These are phyloP conservation scores for Variabilichromis moorii DNA, from an alignment of 2,113 vertebrate species.

Conservation along the genomic window DNA sequence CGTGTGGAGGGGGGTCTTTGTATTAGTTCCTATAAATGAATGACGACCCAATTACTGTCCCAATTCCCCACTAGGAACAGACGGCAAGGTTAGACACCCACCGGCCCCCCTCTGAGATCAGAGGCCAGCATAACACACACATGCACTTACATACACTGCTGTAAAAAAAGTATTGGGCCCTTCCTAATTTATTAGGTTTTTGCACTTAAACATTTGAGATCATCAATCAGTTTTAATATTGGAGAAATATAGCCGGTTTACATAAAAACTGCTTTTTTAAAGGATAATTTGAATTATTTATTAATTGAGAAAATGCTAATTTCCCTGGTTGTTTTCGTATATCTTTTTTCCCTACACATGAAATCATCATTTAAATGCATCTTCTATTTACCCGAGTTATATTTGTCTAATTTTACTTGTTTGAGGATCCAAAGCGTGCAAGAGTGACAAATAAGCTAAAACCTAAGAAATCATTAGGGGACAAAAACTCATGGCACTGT, in stretches of 20 bases:
- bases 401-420: neutral
- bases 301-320: neutral
- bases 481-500: neutral
- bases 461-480: neutral
- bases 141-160: neutral
- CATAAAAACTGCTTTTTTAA: neutral
- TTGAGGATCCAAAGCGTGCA: neutral
- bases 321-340: neutral
- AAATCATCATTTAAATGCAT: neutral
- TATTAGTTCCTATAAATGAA: conserved; percentile 62
- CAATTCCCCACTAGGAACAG: conserved; percentile 49
- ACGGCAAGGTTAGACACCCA: conserved; percentile 40
- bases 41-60: conserved; percentile 66
- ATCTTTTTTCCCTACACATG: neutral
- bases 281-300: neutral
- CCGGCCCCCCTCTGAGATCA: neutral
- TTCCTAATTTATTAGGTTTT: neutral
- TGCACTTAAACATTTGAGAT: neutral
- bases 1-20: conserved; percentile 13
- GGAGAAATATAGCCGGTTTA: neutral
- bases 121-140: neutral
- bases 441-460: neutral
- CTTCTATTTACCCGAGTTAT: neutral
- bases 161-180: neutral
- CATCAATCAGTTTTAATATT: neutral